phyloP scores from a whole-genome alignment of 2,113 vertebrate species.

The Amblyornis subalaris region DNA sequence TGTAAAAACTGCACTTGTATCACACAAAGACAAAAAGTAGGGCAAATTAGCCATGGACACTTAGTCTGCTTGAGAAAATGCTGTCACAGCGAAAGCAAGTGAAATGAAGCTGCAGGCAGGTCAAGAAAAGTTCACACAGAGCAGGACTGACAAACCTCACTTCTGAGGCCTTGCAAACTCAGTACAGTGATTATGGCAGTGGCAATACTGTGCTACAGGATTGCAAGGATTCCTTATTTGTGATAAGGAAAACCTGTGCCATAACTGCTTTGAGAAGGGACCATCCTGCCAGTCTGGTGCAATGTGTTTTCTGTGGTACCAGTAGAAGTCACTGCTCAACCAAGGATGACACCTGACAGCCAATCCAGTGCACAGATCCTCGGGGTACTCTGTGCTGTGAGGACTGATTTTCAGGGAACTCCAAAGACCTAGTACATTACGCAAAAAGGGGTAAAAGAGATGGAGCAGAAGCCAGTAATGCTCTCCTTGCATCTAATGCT shows the following conservation, averaged over 20 bases:
- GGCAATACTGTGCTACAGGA: rapidly evolving
- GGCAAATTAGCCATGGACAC: neutral
- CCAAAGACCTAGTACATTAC: neutral
- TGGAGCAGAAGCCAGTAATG: neutral
- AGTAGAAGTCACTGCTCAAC: neutral
- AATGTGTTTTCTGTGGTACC: neutral
- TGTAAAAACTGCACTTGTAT: neutral
- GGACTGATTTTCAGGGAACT: neutral
- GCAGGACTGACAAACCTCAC: neutral
- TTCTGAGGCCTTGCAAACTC: neutral
- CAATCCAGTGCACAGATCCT: neutral
- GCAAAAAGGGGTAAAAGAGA: neutral
- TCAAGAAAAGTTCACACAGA: neutral
- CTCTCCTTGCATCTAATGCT: neutral
- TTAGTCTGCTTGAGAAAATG: neutral
- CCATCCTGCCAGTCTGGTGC: neutral
- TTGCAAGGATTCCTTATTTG: neutral
- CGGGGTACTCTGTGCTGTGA: neutral
- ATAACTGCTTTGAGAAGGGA: no score
- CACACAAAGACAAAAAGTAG: neutral
- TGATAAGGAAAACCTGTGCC: neutral
- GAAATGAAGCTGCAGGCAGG: neutral
- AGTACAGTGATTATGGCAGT: rapidly evolving
- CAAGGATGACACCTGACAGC: neutral
- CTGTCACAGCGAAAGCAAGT: neutral